Evolutionary conservation across 2,113 vertebrate species (phyloP), one percentile per base, ranked within the genome.

Genomic region (Fregetta grallaria): DNA sequence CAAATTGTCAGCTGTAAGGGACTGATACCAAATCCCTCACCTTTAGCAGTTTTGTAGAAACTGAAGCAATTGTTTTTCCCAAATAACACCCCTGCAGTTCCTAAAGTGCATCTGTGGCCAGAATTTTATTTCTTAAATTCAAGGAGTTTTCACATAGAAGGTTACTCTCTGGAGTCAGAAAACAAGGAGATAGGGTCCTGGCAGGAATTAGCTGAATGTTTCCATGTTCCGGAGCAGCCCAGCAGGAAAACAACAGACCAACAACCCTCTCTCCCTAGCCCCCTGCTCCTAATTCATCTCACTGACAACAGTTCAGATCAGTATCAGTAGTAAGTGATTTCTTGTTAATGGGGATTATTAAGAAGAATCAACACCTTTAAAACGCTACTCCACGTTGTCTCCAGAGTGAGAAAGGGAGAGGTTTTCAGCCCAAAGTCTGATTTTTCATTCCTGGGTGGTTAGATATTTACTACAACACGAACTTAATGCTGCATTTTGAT

Each of bases 311-410:
- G 63, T 63, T 93, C 47, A 97, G 95, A 97, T 95, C 95, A 1
- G 1, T 95, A 97, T 96, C 95, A 87, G 65, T 62, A 68, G 29
- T 94, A 92, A 95, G 91, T 40, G 86, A 91, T 65, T 95, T 75
- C 92, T 88, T 47, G 34, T 91, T 94, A 97, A 92, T 66, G 74
- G 94, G 77, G 80, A 93, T 96, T 96, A 94, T 95, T 92, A 96
- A 85, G 92, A 87, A 96, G 86, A 95, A 94, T 91, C 94, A 94
- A 94, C 91, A 96, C 84, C 94, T 95, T 86, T 71, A 94, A 87
- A 93, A 92, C 2, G 77, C 42, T 78, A 15, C 55, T 95, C 45
- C 71, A 50, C 1, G 1, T 47, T 44, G 80, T n/a, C 77, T 72
- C 58, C 84, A 16, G 50, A 84, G 73, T 13, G 7, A 81, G 86